Percentiles rank a stretch among this genome's conserved stretches.
Conservation (phyloP, 2,113 vertebrate species). For the Azemiops feae region DNA sequence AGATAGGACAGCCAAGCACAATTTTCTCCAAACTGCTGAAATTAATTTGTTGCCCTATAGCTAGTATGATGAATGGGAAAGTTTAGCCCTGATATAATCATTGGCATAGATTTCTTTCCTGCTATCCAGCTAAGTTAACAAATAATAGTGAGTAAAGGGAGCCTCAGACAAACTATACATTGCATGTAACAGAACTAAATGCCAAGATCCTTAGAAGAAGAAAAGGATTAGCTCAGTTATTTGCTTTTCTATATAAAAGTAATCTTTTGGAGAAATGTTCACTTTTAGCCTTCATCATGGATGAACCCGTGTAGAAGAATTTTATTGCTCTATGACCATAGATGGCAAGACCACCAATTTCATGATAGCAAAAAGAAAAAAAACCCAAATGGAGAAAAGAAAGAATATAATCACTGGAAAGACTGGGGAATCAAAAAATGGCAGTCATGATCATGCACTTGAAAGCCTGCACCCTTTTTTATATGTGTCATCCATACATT, state of each 20-base stretch:
- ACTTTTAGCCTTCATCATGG: slow-evolving; percentile 45
- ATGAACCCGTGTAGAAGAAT: slow-evolving; percentile 52
- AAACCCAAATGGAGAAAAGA: neutral
- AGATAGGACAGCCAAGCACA: too few relatives aligned
- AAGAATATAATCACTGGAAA: neutral
- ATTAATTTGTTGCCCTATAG: neutral
- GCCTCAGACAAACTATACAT: slow-evolving; percentile 62
- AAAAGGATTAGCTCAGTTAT: slow-evolving; percentile 56
- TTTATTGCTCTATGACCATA: neutral
- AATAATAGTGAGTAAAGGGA: slow-evolving; percentile 53
- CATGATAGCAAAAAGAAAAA: neutral
- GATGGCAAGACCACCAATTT: slow-evolving; percentile 33
- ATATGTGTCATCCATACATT: too few relatives aligned
- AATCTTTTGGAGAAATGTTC: slow-evolving; percentile 48
- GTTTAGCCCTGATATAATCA: slow-evolving; percentile 21
- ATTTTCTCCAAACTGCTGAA: neutral
- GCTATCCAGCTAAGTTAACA: slow-evolving; percentile 36
- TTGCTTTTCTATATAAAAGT: slow-evolving; percentile 69
- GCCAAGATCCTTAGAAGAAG: slow-evolving; percentile 51
- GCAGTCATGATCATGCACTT: too few relatives aligned
- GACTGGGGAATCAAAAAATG: neutral
- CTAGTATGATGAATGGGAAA: rapidly evolving
- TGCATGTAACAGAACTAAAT: slow-evolving; percentile 52
- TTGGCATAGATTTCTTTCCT: neutral
- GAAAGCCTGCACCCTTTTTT: too few relatives aligned